Conservation (phyloP, 2,888 invertebrate species). For the Sphaeridia pumilis region DNA sequence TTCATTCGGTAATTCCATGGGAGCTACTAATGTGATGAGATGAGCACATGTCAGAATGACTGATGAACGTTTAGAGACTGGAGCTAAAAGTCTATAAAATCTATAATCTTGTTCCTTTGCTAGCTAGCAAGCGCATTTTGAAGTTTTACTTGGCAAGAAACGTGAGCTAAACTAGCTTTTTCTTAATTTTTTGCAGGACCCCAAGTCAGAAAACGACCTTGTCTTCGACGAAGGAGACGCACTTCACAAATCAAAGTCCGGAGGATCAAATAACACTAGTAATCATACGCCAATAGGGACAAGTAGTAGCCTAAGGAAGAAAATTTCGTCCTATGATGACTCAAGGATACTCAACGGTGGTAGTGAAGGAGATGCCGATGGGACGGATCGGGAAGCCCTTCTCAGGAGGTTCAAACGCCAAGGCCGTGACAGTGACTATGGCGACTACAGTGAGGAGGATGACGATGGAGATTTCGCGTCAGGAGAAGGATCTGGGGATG, state of each 20-base stretch:
- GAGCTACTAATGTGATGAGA: too few relatives aligned
- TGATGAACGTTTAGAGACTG: too few relatives aligned
- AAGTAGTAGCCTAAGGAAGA: neutral
- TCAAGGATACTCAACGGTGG: neutral
- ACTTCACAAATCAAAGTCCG: conserved; percentile 16
- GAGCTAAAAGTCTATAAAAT: too few relatives aligned
- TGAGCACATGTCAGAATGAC: too few relatives aligned
- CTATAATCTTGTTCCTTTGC: too few relatives aligned
- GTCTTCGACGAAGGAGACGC: conserved; percentile 30
- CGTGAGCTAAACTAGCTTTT: too few relatives aligned
- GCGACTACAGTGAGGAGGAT: neutral
- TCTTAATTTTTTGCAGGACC: conserved; percentile 21
- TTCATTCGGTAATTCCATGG: too few relatives aligned
- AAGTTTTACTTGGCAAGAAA: too few relatives aligned
- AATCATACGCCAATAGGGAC: conserved; percentile 5
- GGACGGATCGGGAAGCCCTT: neutral
- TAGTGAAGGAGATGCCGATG: neutral
- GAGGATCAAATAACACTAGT: neutral
- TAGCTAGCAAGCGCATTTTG: too few relatives aligned
- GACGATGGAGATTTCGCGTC: neutral
- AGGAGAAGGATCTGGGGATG: neutral
- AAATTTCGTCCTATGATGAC: neutral
- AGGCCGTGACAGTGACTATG: neutral
- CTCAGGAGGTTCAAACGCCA: neutral
- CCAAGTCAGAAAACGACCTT: conserved; percentile 31